Percentiles rank a stretch among this genome's conserved stretches.
phyloP scores from a whole-genome alignment of 1,140 invertebrate genomes.

The Adelges cooleyi region DNA sequence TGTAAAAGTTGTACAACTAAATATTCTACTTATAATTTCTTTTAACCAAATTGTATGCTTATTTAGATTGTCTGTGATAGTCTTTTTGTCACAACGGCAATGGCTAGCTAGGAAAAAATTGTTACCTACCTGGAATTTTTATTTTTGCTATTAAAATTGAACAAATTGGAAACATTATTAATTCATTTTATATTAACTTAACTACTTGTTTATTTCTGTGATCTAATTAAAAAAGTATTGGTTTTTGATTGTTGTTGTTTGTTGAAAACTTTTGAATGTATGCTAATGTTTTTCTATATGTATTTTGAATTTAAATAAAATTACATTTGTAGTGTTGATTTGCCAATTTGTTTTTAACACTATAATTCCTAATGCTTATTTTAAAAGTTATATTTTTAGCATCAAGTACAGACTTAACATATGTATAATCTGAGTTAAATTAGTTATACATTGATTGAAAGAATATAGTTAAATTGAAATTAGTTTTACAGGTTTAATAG shows the following conservation, averaged over 20 bases:
- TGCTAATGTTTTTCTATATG: slow-evolving; percentile 14
- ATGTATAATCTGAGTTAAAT: no score
- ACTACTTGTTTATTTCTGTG: slow-evolving; percentile 14
- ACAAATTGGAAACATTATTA: no score
- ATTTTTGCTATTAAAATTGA: slow-evolving; percentile 9
- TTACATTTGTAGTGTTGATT: slow-evolving; percentile 24
- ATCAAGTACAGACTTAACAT: no score
- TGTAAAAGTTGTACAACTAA: neutral
- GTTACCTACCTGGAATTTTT: slow-evolving; percentile 10
- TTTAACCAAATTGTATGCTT: slow-evolving; percentile 3
- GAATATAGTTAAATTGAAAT: no score
- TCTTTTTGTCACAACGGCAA: neutral
- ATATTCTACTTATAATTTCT: neutral
- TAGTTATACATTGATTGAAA: no score
- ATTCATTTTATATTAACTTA: neutral
- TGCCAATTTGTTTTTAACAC: slow-evolving; percentile 9
- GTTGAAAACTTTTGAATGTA: slow-evolving; percentile 13
- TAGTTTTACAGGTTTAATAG: no score
- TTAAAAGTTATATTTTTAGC: no score
- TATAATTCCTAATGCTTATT: no score
- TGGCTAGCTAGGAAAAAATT: slow-evolving; percentile 7
- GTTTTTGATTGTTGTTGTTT: slow-evolving; percentile 4
- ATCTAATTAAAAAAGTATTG: neutral
- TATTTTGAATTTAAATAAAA: slow-evolving; percentile 25
- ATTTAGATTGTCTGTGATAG: slow-evolving; percentile 14